Evolutionary conservation across 2,113 vertebrate genomes (phyloP), one percentile per base, ranked within the genome.

Genomic region (Synodontis membranacea): DNA sequence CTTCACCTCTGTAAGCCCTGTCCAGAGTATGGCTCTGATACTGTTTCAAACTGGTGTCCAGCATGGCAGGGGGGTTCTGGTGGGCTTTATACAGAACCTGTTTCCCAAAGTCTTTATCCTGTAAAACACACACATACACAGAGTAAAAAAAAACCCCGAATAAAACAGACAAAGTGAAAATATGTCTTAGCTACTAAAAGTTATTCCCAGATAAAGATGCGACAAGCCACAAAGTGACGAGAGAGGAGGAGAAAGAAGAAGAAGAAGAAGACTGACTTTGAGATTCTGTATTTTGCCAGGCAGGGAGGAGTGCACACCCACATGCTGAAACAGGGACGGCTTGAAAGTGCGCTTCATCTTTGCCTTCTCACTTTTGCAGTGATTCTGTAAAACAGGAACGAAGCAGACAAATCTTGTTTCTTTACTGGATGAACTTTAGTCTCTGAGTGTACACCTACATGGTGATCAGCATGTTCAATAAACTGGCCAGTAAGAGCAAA

Each of bases 81-180:
- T 98, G 97, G 78, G 95, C 94, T 78, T 95, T 94, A 86, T 92
- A 92, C 86, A 98, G 91, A 0, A 88, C 91, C 25, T 97, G 96
- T 79, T 96, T 97, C 5, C 95, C 97, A 87, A 99, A 99, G 91
- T 98, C 97, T 91, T 97, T 97, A 91, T 99, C 97, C 97, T 99
- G 88, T 17, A 86, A 10, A 2, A 48, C 7, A 54, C 17, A n/a
- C n/a, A n/a, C n/a, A n/a, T n/a, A n/a, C n/a, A n/a, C n/a, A n/a
- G n/a, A n/a, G n/a, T n/a, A n/a, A n/a, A n/a, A n/a, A n/a, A n/a
- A n/a, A n/a, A n/a, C n/a, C n/a, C n/a, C n/a, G n/a, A n/a, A n/a
- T n/a, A n/a, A n/a, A n/a, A n/a, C n/a, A n/a, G n/a, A n/a, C n/a
- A n/a, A n/a, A n/a, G n/a, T n/a, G n/a, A n/a, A n/a, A n/a, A n/a